Conservation (phyloP, 2,888 invertebrate species). For the Cephus nigrinus region DNA sequence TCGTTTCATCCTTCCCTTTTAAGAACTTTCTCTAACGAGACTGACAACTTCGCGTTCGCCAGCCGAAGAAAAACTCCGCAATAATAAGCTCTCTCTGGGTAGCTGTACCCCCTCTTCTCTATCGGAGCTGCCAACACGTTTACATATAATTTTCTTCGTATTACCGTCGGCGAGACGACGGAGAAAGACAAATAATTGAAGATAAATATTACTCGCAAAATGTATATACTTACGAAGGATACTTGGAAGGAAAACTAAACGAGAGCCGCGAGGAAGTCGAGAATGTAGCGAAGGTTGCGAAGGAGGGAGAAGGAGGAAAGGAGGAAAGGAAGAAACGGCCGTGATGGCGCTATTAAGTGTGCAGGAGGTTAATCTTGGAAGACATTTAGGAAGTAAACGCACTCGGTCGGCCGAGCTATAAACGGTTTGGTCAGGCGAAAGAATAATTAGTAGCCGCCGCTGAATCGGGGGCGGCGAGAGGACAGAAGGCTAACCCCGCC, state of each 20-base stretch:
- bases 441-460: conserved; percentile 54
- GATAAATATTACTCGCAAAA: background rate
- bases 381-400: conserved; percentile 8
- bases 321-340: no score
- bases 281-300: background rate
- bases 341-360: no score
- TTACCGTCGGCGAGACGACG: background rate
- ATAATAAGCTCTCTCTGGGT: background rate
- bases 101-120: background rate
- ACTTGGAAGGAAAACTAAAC: background rate
- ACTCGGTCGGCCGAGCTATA: conserved; percentile 20
- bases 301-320: background rate
- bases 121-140: background rate
- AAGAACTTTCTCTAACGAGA: background rate
- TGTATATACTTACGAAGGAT: background rate
- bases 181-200: background rate
- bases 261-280: background rate
- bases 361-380: background rate
- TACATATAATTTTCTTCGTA: no score
- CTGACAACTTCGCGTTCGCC: background rate
- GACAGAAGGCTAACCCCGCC: conserved; percentile 46
- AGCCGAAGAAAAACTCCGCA: background rate
- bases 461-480: conserved; percentile 27
- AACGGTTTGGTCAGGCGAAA: conserved; percentile 47
- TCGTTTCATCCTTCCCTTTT: background rate